Base-by-base conservation (phyloP, 2,888 invertebrate genomes). In the Xestia sexstrigata region DNA sequence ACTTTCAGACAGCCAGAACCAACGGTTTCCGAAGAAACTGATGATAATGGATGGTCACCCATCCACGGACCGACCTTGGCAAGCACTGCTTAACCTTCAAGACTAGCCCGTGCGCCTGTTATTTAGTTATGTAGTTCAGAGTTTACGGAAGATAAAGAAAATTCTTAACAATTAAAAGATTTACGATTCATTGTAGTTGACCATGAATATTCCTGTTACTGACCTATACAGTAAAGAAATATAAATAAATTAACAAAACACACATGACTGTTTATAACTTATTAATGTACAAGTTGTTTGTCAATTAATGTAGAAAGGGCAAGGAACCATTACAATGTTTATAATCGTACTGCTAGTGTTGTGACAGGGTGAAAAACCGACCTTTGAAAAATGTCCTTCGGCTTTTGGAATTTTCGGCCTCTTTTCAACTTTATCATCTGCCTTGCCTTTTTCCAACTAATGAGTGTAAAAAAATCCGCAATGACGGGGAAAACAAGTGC, bases 261-360 rank as follows among this genome's bases (percentile, higher is more conserved):
- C 42, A 42, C 1, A 8, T 39, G 8, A 1, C n/a, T 35, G 52
- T n/a, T 3, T 11, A 52, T 55, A 0, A 52, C 9, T 60, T 60
- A 47, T 26, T 55, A 55, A 20, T 30, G 35, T 39, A 47, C 39
- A 15, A 55, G 35, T 39, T 52, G 23, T 35, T 67, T 49, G 55
- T 58, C 69, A 77, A 68, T 82, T 68, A 60, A 23, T 62, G 60
- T 45, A 13, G 20, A 65, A 66, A 79, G 84, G 75, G 70, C 42
- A 83, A 79, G 65, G 60, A 72, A 74, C 75, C 66, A 49, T 66
- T 73, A 83, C 83, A 66, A 72, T 79, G 83, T 83, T 45, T n/a
- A 9, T 67, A 20, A 67, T 58, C 45, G 47, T 4, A 45, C 67
- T 0, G 49, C 55, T 77, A 82, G 81, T 82, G 81, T 58, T 63